Percentiles rank a stretch among this genome's conserved stretches.
These are phyloP conservation scores for Protodeltote pygarga DNA, from an alignment of 2,888 invertebrate species.

Conservation along the genomic window DNA sequence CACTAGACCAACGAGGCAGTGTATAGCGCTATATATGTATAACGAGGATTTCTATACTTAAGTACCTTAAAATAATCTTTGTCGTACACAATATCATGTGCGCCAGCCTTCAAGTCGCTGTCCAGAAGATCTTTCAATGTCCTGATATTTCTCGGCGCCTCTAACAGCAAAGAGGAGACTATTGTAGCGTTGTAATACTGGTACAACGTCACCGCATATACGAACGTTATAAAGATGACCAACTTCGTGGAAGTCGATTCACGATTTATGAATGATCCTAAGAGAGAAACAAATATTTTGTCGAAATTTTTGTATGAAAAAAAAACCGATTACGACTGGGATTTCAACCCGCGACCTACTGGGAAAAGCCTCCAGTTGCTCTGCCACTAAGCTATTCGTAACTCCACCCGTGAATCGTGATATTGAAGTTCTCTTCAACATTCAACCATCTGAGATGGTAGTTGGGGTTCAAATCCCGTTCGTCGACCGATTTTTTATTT, in stretches of 20 bases:
- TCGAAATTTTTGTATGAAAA: not conserved
- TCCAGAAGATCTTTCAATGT: slow-evolving; percentile 86
- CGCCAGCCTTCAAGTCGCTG: slow-evolving; percentile 87
- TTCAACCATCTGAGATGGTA: no score
- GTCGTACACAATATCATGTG: slow-evolving; percentile 89
- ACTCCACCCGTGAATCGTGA: no score
- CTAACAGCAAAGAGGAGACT: slow-evolving; percentile 88
- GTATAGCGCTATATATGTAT: not conserved
- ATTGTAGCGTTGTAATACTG: slow-evolving; percentile 91
- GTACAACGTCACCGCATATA: slow-evolving; percentile 88
- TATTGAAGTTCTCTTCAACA: no score
- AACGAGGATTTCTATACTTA: slow-evolving; percentile 33
- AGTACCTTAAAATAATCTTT: slow-evolving; percentile 89
- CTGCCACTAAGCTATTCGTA: no score
- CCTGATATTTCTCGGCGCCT: slow-evolving; percentile 88
- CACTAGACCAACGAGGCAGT: no score
- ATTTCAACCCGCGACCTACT: no score
- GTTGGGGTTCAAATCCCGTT: no score
- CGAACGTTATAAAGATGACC: slow-evolving; percentile 81
- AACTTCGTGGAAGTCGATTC: slow-evolving; percentile 83
- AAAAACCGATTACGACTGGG: not conserved
- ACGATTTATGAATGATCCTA: slow-evolving; percentile 77
- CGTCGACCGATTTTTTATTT: no score
- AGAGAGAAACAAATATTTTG: not conserved
- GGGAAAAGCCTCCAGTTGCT: no score